Conservation (phyloP, 2,797 vertebrate genomes). For the Dallia pectoralis region DNA sequence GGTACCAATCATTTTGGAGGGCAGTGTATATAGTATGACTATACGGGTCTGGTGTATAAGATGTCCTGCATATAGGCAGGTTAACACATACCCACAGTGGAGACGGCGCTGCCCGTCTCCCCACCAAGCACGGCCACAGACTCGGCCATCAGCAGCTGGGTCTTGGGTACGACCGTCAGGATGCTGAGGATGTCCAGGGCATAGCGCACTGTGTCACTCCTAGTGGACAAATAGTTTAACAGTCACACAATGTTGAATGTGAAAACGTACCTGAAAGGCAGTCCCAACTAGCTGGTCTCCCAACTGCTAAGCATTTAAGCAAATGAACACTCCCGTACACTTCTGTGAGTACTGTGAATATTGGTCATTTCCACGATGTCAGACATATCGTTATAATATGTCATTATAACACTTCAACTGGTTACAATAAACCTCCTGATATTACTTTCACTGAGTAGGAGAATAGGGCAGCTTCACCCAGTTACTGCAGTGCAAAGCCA, state of each 20-base stretch:
- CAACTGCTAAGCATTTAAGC: too few relatives aligned
- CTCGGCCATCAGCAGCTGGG: constrained; percentile 91
- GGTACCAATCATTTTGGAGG: too few relatives aligned
- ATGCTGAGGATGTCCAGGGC: constrained; percentile 96
- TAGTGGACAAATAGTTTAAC: constrained; percentile 45
- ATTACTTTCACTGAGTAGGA: too few relatives aligned
- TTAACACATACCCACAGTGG: constrained; percentile 88
- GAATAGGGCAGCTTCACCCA: too few relatives aligned
- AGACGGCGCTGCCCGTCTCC: constrained; percentile 89
- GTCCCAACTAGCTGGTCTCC: too few relatives aligned
- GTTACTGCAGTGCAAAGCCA: too few relatives aligned
- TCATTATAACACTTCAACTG: too few relatives aligned
- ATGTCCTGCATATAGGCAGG: not conserved
- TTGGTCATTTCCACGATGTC: too few relatives aligned
- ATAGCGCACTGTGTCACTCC: constrained; percentile 97
- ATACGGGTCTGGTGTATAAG: not conserved
- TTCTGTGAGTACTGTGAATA: too few relatives aligned
- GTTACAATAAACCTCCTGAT: too few relatives aligned
- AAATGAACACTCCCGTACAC: too few relatives aligned
- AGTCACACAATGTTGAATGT: not conserved
- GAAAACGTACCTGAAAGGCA: not conserved
- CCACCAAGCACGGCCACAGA: constrained; percentile 93
- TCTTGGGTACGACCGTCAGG: constrained; percentile 97
- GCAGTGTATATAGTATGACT: not conserved
- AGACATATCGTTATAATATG: too few relatives aligned